Base-by-base conservation (phyloP, 2,113 vertebrate genomes). In the Oplegnathus fasciatus region DNA sequence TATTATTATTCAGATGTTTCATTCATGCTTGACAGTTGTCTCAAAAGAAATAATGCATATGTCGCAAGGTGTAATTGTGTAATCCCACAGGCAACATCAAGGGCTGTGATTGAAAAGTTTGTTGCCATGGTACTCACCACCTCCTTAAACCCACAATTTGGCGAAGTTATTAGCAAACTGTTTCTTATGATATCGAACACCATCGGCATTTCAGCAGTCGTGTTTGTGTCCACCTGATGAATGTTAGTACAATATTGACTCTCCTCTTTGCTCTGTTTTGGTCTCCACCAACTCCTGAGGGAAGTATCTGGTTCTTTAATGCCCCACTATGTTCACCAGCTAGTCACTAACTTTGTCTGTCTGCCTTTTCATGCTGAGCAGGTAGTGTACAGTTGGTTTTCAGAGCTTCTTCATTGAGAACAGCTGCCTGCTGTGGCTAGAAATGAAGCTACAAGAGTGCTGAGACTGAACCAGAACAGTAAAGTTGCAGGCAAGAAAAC, bases 231-330 rank as follows among this genome's bases (percentile, higher is more conserved):
- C 22, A 65, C 11, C 62, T 40, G 62, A 65, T 42, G 4, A 40
- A 44, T 66, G 13, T 17, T 15, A 42, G 15, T 28, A 13, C 9
- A 32, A 32, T 40, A 6, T 37, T 64, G 10, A 13, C 34, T 52
- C 22, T 20, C 15, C 28, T 76, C 54, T 52, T 13, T 22, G 24
- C 75, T 66, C 75, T 66, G 48, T 9, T 66, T 66, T 55, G 75
- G 61, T 66, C 60, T 52, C 42, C 20, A 48, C 57, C 74, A 74
- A 14, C 24, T 22, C 5, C 10, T 4, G 5, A 30, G 15, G 14
- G 6, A 61, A 61, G 24, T 5, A 24, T 10, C 7, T 44, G 6
- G 15, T 3, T 42, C 34, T 44, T 30, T 9, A 73, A 44, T 74
- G n/a, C 37, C 44, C n/a, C 5, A 8, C 7, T 68, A 1, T 73